Base-by-base conservation (phyloP, 2,113 vertebrate genomes). In the Macrotus californicus region DNA sequence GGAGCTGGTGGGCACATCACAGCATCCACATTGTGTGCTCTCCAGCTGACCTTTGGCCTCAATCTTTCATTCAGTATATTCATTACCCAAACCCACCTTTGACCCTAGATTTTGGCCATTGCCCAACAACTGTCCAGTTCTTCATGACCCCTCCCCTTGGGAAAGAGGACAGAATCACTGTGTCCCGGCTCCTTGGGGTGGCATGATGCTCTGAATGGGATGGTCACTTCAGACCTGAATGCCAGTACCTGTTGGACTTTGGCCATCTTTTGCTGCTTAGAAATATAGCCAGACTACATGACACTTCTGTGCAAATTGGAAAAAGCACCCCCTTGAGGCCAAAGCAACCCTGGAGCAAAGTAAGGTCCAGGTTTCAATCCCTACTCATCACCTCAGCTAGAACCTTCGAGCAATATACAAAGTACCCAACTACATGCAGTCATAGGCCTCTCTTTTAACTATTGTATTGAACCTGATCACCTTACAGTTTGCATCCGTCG, bases 11-110 rank as follows among this genome's bases (percentile, higher is more conserved):
- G 15, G 50, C 19, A 21, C 8, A 15, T 66, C 16, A 39, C 19
- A 67, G 11, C 34, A 80, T n/a, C 56, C 21, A 19, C 15, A 12
- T 0, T 0, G 1, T 12, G 16, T 73, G 29, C 8, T 41, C 5
- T 29, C 46, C 7, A 64, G 2, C 4, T 46, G 48, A 67, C 1
- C 24, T 93, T 76, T 22, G 12, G 22, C 41, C 6, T 89, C 12
- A 1, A 3, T 48, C 88, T 70, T 31, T 34, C 13, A 36, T 52
- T 26, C n/a, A 34, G 29, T 29, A 19, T 46, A 54, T 15, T 61
- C 4, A 2, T n/a, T 59, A 54, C 8, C 73, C 14, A 70, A 69
- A 7, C 14, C 43, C 46, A 69, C 46, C 10, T 70, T 76, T 56
- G 16, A 52, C 48, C 14, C n/a, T 76, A 70, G 13, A 3, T 61